Evolutionary conservation across 2,113 vertebrate species (phyloP).

Genomic region (Cynocephalus volans): DNA sequence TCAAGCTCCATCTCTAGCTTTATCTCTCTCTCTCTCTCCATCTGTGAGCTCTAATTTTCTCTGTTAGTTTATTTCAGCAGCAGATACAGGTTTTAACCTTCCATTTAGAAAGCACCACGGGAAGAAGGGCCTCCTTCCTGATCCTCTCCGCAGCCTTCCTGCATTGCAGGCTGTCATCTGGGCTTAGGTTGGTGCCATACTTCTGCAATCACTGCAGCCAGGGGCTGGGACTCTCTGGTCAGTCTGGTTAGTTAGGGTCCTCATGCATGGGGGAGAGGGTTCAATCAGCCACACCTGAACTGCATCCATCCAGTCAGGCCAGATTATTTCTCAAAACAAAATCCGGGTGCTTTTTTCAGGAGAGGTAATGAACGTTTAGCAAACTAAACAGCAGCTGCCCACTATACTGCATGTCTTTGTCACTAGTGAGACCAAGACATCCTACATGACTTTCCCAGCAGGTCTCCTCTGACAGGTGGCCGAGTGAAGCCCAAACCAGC

Average conservation of each 20-base stretch:
- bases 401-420: too few relatives aligned
- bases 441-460: neutral
- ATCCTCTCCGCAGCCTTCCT: accelerated
- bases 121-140: neutral
- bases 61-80: neutral
- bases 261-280: neutral
- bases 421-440: neutral
- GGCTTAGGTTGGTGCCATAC: neutral
- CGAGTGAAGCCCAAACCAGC: neutral
- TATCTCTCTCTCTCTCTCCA: neutral
- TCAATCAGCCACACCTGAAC: neutral
- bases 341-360: neutral
- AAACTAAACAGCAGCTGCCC: neutral
- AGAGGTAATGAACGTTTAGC: too few relatives aligned
- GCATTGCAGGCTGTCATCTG: too few relatives aligned
- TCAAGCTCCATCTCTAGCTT: neutral
- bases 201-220: accelerated
- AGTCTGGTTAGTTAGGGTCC: accelerated
- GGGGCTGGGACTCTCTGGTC: neutral
- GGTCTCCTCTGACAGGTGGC: accelerated
- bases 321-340: neutral
- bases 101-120: neutral
- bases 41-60: neutral
- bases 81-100: too few relatives aligned
- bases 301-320: too few relatives aligned